A percentile compares a stretch with the other conserved stretches of the same genome.
Conservation (phyloP, 2,797 vertebrate genomes). For the Acanthurus lineatus region DNA sequence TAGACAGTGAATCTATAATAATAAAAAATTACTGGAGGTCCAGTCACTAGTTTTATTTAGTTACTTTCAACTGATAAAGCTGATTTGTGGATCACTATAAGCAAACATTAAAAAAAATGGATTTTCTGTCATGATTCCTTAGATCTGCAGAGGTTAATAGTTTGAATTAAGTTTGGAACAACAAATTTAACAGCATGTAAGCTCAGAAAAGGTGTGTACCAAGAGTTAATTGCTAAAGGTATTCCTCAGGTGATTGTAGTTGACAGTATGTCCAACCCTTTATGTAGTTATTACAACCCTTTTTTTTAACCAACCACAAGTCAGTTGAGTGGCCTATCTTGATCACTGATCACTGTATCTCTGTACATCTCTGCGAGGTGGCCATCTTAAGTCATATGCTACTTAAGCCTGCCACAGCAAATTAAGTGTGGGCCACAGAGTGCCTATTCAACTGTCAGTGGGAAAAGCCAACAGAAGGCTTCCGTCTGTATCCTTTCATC, state of each 20-base stretch:
- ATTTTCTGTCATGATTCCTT: background rate
- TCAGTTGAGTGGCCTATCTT: slow-evolving; percentile 3
- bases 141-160: background rate
- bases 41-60: background rate
- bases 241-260: slow-evolving; percentile 8
- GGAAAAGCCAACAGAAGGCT: slow-evolving; percentile 81
- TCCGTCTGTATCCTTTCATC: slow-evolving; percentile 77
- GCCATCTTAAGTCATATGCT: slow-evolving; percentile 50
- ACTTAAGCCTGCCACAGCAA: slow-evolving; percentile 56
- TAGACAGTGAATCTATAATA: too few relatives aligned
- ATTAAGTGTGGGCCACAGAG: slow-evolving; percentile 62
- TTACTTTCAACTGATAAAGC: background rate
- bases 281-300: background rate
- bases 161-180: slow-evolving; percentile 3
- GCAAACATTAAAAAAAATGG: background rate
- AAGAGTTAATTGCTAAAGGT: slow-evolving; percentile 16
- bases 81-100: background rate
- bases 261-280: background rate
- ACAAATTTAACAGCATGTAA: background rate
- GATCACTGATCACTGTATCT: slow-evolving; percentile 13
- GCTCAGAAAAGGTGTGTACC: background rate
- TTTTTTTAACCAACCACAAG: background rate
- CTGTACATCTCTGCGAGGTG: slow-evolving; percentile 37
- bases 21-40: background rate
- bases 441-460: slow-evolving; percentile 77